phyloP scores from a whole-genome alignment of 1,140 invertebrate genomes.

The Apis florea region DNA sequence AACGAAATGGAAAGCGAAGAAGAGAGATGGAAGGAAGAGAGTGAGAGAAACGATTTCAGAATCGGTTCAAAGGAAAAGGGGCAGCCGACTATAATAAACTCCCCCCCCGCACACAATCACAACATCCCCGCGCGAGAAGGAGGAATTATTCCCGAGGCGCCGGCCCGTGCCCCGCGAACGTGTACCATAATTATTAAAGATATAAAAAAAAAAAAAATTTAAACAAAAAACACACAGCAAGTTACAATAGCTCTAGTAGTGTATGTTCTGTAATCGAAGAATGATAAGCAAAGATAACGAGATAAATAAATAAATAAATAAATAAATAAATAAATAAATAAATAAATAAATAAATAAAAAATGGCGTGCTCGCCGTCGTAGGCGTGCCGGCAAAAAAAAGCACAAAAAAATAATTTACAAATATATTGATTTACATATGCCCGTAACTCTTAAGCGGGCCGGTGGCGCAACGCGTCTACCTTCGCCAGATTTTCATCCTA shows the following conservation, averaged over 20 bases:
- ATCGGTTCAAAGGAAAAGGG: slow-evolving; percentile 30
- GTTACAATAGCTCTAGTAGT: slow-evolving; percentile 80
- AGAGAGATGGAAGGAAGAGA: no score
- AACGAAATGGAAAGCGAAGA: no score
- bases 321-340: slow-evolving; percentile 61
- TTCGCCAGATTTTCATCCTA: slow-evolving; percentile 50
- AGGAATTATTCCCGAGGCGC: slow-evolving; percentile 65
- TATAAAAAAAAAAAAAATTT: not conserved
- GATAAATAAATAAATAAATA: slow-evolving; percentile 68
- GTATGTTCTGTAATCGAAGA: slow-evolving; percentile 81
- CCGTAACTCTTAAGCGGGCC: slow-evolving; percentile 80
- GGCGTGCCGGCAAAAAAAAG: slow-evolving; percentile 63
- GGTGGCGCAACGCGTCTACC: slow-evolving; percentile 66
- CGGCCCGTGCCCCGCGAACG: slow-evolving; percentile 73
- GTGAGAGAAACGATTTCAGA: slow-evolving; percentile 11
- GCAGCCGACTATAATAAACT: slow-evolving; percentile 1
- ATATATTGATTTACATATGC: slow-evolving; percentile 82
- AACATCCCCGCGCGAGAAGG: slow-evolving; percentile 55
- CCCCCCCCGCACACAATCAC: slow-evolving; percentile 20
- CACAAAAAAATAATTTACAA: slow-evolving; percentile 80
- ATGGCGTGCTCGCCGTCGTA: slow-evolving; percentile 39
- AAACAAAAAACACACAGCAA: slow-evolving; percentile 76
- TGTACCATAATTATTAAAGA: slow-evolving; percentile 76
- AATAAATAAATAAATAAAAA: slow-evolving; percentile 69
- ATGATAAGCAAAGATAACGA: slow-evolving; percentile 72